Conservation (phyloP, 2,888 invertebrate genomes). For the Archips xylosteana region DNA sequence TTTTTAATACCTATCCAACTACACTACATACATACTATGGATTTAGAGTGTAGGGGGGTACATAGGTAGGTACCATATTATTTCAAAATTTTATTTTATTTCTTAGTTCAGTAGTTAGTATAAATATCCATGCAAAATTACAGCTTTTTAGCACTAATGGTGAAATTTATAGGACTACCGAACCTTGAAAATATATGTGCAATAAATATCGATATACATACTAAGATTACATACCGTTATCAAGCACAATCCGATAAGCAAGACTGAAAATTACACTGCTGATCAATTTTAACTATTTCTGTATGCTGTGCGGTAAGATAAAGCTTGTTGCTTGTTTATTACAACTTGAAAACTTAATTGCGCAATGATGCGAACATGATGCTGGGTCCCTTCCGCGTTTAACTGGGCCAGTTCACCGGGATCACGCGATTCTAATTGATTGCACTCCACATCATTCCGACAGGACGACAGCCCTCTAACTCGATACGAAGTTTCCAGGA, state of each 20-base stretch:
- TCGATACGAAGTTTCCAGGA: constrained; percentile 10
- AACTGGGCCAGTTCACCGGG: constrained; percentile 71
- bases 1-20: no score
- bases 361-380: constrained; percentile 45
- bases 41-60: no score
- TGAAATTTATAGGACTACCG: no score
- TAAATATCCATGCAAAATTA: no score
- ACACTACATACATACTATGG: no score
- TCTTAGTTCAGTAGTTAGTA: no score
- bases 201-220: no score
- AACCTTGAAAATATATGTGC: no score
- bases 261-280: background rate
- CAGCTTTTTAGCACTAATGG: no score
- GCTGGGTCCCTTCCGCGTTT: constrained; percentile 64
- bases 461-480: constrained; percentile 35
- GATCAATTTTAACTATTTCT: background rate
- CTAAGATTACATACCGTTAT: background rate
- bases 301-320: background rate
- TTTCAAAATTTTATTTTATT: no score
- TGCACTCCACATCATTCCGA: constrained; percentile 49
- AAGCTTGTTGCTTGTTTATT: constrained; percentile 38
- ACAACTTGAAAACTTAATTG: constrained; percentile 38
- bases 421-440: constrained; percentile 61
- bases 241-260: background rate
- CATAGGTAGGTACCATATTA: no score